phyloP scores from a whole-genome alignment of 2,797 vertebrate genomes.

The Argya squamiceps region DNA sequence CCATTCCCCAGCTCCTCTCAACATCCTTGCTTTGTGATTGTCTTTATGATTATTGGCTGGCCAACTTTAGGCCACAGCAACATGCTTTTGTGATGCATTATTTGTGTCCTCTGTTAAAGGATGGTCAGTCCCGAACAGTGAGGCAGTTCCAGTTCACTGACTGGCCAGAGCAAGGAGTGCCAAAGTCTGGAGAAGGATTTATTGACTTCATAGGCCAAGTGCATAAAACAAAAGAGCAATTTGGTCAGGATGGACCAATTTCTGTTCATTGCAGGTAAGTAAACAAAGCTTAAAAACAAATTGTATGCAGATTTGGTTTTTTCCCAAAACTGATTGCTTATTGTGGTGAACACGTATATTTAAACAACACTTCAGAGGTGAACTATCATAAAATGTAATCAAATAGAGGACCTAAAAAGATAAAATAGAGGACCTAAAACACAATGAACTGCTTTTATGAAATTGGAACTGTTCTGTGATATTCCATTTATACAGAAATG shows the following conservation, averaged over 20 bases:
- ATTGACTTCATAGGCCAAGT: conserved; percentile 99
- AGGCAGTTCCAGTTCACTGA: conserved; percentile 99
- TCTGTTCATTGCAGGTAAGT: conserved; percentile 98
- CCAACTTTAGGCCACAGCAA: background rate
- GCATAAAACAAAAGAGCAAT: conserved; percentile 99
- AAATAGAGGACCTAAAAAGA: background rate
- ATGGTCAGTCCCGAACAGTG: conserved; percentile 97
- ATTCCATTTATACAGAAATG: background rate
- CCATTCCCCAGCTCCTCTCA: background rate
- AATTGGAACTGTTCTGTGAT: background rate
- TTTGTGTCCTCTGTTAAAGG: conserved; percentile 77
- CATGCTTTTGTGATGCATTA: background rate
- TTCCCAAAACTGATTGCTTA: background rate
- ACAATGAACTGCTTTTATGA: background rate
- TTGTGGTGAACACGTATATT: background rate
- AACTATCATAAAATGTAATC: background rate
- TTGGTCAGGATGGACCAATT: conserved; percentile 98
- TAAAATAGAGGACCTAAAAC: background rate
- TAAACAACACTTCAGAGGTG: background rate
- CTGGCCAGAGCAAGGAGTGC: conserved; percentile 99
- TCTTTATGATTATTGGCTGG: background rate
- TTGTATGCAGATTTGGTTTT: background rate
- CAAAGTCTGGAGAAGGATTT: conserved; percentile 99
- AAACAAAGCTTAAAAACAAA: background rate
- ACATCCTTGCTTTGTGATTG: background rate